Conservation (phyloP, 2,113 vertebrate genomes). For the Murina feae region DNA sequence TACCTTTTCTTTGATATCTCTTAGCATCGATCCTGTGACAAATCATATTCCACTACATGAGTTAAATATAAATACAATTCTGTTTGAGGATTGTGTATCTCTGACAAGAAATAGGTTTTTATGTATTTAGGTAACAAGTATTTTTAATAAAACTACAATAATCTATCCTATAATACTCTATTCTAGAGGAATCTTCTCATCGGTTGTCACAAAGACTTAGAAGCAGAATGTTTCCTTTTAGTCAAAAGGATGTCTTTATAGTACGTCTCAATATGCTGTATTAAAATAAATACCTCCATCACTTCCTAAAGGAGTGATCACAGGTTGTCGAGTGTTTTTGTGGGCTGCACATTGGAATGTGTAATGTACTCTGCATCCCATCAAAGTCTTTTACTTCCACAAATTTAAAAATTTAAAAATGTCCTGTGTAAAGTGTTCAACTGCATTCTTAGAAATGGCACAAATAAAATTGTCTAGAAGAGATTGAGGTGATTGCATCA, state of each 20-base stretch:
- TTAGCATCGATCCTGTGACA: not conserved
- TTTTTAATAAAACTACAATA: not conserved
- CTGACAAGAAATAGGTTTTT: not conserved
- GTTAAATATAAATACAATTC: not conserved
- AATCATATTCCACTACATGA: not conserved
- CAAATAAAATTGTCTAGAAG: not conserved
- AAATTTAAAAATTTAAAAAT: not conserved
- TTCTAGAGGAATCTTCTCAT: not conserved
- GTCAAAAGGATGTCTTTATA: not conserved
- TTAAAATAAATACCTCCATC: not conserved
- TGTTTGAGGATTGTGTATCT: not conserved
- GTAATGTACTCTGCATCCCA: not conserved
- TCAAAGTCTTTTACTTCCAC: not conserved
- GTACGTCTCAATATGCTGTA: not conserved
- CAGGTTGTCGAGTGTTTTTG: not conserved
- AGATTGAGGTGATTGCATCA: not conserved
- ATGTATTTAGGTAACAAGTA: not conserved
- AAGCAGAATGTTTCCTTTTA: not conserved
- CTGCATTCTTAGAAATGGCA: not conserved
- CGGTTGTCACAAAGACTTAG: not conserved
- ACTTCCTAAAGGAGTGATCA: not conserved
- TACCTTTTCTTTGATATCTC: not conserved
- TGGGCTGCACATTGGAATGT: not conserved
- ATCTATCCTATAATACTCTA: not conserved
- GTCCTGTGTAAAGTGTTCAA: not conserved